Evolutionary conservation across 2,113 vertebrate species (phyloP).

Genomic region (Passer montanus): DNA sequence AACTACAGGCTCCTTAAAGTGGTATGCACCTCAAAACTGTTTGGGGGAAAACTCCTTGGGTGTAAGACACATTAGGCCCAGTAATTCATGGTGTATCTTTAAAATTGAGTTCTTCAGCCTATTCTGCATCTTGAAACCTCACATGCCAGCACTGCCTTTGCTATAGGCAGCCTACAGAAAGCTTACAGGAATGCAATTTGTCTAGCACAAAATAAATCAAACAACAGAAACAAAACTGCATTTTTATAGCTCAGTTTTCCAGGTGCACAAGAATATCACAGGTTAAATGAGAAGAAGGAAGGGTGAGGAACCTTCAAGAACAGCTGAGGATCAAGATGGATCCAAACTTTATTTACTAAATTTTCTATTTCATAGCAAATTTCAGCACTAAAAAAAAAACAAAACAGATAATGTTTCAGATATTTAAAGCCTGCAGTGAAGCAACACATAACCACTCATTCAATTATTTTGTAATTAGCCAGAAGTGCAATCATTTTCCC

Average conservation of each 20-base stretch:
- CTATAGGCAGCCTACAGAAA: not conserved
- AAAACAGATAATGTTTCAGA: not conserved
- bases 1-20: not conserved
- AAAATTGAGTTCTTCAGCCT: not conserved
- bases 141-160: not conserved
- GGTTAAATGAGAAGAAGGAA: not conserved
- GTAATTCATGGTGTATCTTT: not conserved
- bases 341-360: not conserved
- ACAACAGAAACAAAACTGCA: not conserved
- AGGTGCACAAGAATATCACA: not conserved
- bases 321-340: not conserved
- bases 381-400: not conserved
- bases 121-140: not conserved
- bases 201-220: not conserved
- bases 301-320: not conserved
- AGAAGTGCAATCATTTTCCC: not conserved
- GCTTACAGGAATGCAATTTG: not conserved
- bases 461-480: conserved; percentile 2
- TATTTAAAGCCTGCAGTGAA: not conserved
- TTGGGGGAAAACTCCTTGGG: fast-evolving
- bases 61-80: not conserved
- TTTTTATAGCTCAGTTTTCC: not conserved
- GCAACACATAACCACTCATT: not conserved
- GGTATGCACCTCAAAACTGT: not conserved
- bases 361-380: not conserved